phyloP scores from a whole-genome alignment of 2,113 vertebrate genomes.

The Oenanthe oenanthe region DNA sequence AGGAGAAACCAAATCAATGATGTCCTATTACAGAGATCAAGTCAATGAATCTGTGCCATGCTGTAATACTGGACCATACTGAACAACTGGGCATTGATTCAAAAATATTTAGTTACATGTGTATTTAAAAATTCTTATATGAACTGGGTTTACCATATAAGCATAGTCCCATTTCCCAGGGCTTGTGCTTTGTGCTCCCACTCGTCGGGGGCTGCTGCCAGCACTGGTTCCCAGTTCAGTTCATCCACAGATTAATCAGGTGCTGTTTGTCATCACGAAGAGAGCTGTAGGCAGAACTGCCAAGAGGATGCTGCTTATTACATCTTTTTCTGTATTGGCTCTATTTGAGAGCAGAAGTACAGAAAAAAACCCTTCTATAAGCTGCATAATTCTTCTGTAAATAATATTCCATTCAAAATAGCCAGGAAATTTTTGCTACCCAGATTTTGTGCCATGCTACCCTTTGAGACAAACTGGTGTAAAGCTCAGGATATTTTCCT shows the following conservation, averaged over 20 bases:
- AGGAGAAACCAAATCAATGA: neutral
- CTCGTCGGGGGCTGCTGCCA: neutral
- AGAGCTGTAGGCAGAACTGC: neutral
- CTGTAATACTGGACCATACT: neutral
- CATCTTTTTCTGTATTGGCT: neutral
- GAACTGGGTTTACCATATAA: neutral
- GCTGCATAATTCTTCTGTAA: neutral
- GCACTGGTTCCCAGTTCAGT: neutral
- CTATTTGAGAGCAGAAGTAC: neutral
- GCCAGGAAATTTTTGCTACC: neutral
- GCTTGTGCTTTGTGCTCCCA: neutral
- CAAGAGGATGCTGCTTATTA: neutral
- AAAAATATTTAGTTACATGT: neutral
- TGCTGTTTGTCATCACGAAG: neutral
- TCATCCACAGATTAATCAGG: neutral
- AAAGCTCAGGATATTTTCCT: neutral
- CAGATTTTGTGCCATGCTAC: neutral
- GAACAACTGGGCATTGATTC: neutral
- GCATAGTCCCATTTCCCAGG: neutral
- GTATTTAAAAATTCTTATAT: neutral
- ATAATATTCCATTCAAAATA: neutral
- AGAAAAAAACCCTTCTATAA: neutral
- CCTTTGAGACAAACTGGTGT: neutral
- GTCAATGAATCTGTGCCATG: neutral
- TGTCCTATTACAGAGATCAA: rapidly evolving